Conservation (phyloP, 2,113 vertebrate species). For the Oreochromis spilurus region DNA sequence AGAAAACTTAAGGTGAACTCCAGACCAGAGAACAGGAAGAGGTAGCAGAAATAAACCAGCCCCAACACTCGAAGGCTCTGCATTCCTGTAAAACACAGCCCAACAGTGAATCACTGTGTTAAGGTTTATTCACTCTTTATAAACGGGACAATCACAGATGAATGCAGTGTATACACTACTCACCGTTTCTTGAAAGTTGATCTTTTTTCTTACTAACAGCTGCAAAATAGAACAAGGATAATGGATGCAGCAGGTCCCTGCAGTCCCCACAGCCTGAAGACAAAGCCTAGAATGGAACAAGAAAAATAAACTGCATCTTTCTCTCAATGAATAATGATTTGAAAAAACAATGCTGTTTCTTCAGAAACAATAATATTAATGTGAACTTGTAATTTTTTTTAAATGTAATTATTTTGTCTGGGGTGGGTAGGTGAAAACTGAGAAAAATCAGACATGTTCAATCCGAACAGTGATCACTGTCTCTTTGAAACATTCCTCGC, state of each 20-base stretch:
- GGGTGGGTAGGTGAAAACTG: not conserved
- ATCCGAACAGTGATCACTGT: not conserved
- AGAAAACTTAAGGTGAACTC: slow-evolving; percentile 93
- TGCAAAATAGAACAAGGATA: slow-evolving; percentile 85
- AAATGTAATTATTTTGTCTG: not conserved
- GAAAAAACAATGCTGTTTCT: not conserved
- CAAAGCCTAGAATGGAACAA: slow-evolving; percentile 59
- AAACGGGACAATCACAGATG: not conserved
- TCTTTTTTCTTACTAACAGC: slow-evolving; percentile 77
- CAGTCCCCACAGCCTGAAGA: slow-evolving; percentile 72
- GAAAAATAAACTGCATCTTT: not conserved
- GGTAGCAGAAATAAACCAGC: slow-evolving; percentile 88
- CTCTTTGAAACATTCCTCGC: not conserved
- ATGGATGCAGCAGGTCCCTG: slow-evolving; percentile 81
- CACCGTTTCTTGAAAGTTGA: slow-evolving; percentile 73
- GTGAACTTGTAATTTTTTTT: not conserved
- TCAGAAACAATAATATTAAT: not conserved
- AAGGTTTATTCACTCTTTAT: not conserved
- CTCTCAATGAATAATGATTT: not conserved
- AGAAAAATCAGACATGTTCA: not conserved
- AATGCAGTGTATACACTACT: not conserved
- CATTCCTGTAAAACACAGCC: slow-evolving; percentile 70
- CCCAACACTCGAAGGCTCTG: slow-evolving; percentile 81
- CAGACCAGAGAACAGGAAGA: slow-evolving; percentile 94
- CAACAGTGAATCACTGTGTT: not conserved